Evolutionary conservation across 2,888 invertebrate species (phyloP), one percentile per base, ranked within the genome.

Genomic region (Hofmannophila pseudospretella): DNA sequence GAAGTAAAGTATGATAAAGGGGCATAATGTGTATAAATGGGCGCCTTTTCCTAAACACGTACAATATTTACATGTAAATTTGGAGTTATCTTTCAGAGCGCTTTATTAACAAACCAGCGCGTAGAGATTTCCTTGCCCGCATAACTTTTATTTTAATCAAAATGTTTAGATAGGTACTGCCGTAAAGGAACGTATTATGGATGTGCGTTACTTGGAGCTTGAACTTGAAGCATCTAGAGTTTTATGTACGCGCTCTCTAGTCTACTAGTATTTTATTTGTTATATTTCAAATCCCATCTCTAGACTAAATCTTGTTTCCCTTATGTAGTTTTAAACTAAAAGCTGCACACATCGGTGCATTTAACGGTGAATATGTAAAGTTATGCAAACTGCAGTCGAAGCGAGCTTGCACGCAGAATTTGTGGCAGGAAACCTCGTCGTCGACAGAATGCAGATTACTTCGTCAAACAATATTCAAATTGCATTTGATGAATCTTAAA

Each of bases 351-450:
- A 39, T 50, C 47, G 54, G 44, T 60, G 67, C 64, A 65, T 69
- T 68, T 66, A 65, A 60, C 63, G 59, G 61, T 57, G 60, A 71
- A 71, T 71, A 76, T 74, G 78, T 64, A 74, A 79, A 82, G 65
- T 76, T 80, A 81, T 81, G 79, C 78, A 72, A 79, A 81, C 66
- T 61, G 66, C 60, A 61, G 57, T 56, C 45, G 43, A 44, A 22
- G 52, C 49, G 49, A 51, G 55, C 55, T 53, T 58, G 61, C 61
- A 72, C 70, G 66, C 63, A 67, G 68, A 74, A 73, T 73, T 73
- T 71, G 68, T 61, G 55, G 61, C 58, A 57, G 46, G 51, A 46
- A 45, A 49, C 47, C 49, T 42, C 50, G 40, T n/a, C n/a, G 23
- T 4, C 8, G 4, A 8, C 50, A 49, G 69, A 67, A 75, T 72